Evolutionary conservation across 2,113 vertebrate genomes (phyloP).

Genomic region (Pseudorasbora parva): DNA sequence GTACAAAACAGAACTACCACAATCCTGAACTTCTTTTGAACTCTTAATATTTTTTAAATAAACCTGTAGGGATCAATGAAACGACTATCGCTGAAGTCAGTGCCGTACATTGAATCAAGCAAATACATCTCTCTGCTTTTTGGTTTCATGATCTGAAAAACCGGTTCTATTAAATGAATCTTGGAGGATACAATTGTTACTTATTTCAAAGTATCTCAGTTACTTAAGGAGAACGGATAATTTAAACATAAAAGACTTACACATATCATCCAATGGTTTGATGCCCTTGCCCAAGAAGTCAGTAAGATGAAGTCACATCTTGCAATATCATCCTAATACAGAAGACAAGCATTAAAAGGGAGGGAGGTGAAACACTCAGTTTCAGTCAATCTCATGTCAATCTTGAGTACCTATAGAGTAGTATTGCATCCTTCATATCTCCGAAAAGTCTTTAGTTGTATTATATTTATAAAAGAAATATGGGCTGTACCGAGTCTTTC

Average conservation of each 20-base stretch:
- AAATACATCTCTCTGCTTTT: not conserved
- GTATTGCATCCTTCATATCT: no score
- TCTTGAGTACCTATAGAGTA: no score
- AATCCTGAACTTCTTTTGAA: not conserved
- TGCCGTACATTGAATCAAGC: not conserved
- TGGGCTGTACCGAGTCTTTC: no score
- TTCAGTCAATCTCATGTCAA: no score
- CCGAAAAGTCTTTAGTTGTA: no score
- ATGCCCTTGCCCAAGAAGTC: not conserved
- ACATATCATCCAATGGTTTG: no score
- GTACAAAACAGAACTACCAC: not conserved
- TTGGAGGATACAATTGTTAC: not conserved
- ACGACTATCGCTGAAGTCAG: not conserved
- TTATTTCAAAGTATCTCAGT: not conserved
- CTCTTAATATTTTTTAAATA: not conserved
- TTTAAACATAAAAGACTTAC: no score
- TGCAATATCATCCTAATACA: not conserved
- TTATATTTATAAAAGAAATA: no score
- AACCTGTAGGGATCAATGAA: not conserved
- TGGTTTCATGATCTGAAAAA: not conserved
- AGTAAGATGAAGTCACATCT: not conserved
- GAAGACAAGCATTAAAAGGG: not conserved
- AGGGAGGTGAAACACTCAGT: no score
- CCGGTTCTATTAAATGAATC: not conserved
- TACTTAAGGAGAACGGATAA: not conserved